A percentile compares a stretch with the other conserved stretches of the same genome.
phyloP scores from a whole-genome alignment of 2,113 vertebrate genomes.

The Rostratula benghalensis region DNA sequence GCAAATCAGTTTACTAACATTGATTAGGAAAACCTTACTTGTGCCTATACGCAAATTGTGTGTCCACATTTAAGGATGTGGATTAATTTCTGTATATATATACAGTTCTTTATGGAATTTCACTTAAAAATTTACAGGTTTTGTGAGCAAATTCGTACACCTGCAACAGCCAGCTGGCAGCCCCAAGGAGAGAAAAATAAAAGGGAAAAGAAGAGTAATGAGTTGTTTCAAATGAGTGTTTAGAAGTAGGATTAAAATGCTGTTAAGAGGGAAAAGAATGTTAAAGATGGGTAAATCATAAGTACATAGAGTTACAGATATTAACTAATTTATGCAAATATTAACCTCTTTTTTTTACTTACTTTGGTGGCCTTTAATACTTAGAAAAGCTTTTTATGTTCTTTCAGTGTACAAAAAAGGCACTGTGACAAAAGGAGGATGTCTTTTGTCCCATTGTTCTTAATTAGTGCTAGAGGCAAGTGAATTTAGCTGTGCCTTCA shows the following conservation, averaged over 20 bases:
- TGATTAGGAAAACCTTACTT: neutral
- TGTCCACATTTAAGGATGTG: neutral
- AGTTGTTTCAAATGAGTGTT: neutral
- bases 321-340: neutral
- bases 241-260: neutral
- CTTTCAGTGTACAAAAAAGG: neutral
- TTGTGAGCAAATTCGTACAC: neutral
- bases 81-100: neutral
- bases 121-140: neutral
- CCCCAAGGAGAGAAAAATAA: neutral
- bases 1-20: neutral
- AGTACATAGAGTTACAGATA: neutral
- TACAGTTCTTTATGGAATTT: neutral
- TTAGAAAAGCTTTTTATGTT: neutral
- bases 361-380: neutral
- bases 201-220: neutral
- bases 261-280: neutral
- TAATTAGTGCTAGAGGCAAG: neutral
- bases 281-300: neutral
- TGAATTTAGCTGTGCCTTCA: neutral
- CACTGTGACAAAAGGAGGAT: neutral
- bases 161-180: neutral
- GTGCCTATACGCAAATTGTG: too few species aligned
- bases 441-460: neutral
- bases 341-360: neutral